Conservation (phyloP, 2,888 invertebrate genomes). For the Periphyllus acericola region DNA sequence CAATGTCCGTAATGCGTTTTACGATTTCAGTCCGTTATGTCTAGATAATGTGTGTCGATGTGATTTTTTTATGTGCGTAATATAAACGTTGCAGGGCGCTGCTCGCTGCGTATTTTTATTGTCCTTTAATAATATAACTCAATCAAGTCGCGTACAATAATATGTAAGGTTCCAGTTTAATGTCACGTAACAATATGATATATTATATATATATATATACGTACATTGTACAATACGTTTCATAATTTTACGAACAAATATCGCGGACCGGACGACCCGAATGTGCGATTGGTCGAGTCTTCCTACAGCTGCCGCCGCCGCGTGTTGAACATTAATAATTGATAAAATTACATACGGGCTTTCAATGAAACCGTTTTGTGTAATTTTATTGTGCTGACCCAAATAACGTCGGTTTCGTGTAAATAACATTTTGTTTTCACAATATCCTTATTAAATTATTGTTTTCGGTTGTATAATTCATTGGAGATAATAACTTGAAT, state of each 20-base stretch:
- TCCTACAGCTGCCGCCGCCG: too few relatives aligned
- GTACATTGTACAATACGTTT: too few relatives aligned
- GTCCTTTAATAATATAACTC: background rate
- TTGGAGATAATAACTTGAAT: too few relatives aligned
- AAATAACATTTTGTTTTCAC: too few relatives aligned
- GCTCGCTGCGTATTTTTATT: background rate
- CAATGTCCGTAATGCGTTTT: background rate
- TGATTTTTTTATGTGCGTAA: background rate
- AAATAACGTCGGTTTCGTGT: too few relatives aligned
- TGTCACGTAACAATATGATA: background rate
- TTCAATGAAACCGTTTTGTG: background rate
- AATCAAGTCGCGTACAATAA: background rate
- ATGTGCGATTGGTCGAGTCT: background rate
- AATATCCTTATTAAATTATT: too few relatives aligned
- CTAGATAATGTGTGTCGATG: background rate
- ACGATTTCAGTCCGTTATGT: background rate
- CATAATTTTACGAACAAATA: too few relatives aligned
- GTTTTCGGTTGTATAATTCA: background rate
- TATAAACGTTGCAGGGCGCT: too few relatives aligned
- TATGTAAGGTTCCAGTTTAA: too few relatives aligned
- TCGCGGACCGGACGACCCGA: background rate
- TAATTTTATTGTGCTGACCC: background rate
- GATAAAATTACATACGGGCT: background rate
- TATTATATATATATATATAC: background rate
- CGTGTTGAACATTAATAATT: background rate